Percentiles rank a stretch among this genome's conserved stretches.
phyloP scores from a whole-genome alignment of 2,888 invertebrate genomes.

The Oscheius sp. region DNA sequence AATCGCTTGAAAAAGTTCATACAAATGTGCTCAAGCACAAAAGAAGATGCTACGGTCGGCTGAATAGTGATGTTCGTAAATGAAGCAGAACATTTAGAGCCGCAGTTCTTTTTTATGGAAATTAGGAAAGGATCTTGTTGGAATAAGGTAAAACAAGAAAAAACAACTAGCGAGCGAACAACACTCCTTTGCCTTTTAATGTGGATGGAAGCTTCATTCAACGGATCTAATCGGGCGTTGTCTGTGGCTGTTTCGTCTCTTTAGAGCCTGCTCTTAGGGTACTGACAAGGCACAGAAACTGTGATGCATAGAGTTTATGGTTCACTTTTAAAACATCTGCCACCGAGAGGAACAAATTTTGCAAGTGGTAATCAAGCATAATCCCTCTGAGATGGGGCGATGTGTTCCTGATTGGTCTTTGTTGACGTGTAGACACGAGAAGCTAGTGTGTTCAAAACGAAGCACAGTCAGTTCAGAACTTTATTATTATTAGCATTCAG shows the following conservation, averaged over 20 bases:
- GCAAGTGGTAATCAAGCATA: conserved; percentile 14
- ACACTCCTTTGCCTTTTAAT: neutral
- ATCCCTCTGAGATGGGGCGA: conserved; percentile 10
- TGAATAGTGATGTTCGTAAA: conserved; percentile 12
- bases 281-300: no score
- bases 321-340: no score
- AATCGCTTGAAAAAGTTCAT: no score
- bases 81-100: neutral
- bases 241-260: neutral
- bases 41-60: neutral
- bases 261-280: no score
- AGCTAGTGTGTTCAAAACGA: no score
- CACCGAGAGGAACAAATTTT: conserved; percentile 7
- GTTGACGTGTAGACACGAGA: conserved; percentile 6
- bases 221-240: conserved; percentile 29
- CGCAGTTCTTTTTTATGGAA: neutral
- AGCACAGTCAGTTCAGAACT: conserved; percentile 16
- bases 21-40: no score
- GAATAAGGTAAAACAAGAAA: neutral
- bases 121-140: neutral
- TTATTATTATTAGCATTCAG: conserved; percentile 35
- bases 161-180: conserved; percentile 3
- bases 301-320: no score
- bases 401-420: conserved; percentile 11
- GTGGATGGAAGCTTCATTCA: conserved; percentile 27